Evolutionary conservation across 2,113 vertebrate genomes (phyloP), one percentile per base, ranked within the genome.

Genomic region (Lathamus discolor): DNA sequence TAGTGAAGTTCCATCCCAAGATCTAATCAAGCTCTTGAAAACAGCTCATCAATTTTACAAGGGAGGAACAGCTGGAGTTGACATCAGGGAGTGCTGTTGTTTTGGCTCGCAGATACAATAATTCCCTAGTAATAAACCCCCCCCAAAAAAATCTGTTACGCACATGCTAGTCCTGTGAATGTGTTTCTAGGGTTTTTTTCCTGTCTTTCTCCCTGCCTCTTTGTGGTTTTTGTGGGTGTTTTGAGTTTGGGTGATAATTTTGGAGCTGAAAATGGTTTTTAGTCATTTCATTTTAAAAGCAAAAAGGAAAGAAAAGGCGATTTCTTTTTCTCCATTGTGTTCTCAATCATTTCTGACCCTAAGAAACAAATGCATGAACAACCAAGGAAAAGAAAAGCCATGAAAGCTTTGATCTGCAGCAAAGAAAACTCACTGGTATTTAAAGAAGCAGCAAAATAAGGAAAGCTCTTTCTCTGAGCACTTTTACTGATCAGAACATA

Each of bases 51-150:
- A 93, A 96, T 97, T 96, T 96, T 97, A 90, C 87, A 94, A 93
- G 92, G 73, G 81, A 93, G 70, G 80, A 97, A 93, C 95, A 97
- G 95, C 96, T 97, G 95, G 96, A 97, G 91, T n/a, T 95, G 91
- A 88, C 93, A 91, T 94, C 62, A 77, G 80, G 87, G 77, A 96
- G 64, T 88, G 75, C 87, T 85, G 80, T 96, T 96, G 93, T 96
- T 96, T 96, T 97, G 96, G 96, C 96, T 95, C 3, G 72, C 87
- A 96, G 92, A 96, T 89, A 96, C 85, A 96, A 92, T 93, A 93
- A 95, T 86, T 84, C 82, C 76, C 82, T 54, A 20, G 75, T 76
- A 95, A 73, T 91, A 93, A 91, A 23, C 33, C 55, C 55, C 13
- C 7, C 11, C 55, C 20, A 83, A 80, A 80, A 68, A 57, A 66